Percentiles rank a stretch among this genome's conserved stretches.
Conservation (phyloP, 2,113 vertebrate species). For the Mungos mungo region DNA sequence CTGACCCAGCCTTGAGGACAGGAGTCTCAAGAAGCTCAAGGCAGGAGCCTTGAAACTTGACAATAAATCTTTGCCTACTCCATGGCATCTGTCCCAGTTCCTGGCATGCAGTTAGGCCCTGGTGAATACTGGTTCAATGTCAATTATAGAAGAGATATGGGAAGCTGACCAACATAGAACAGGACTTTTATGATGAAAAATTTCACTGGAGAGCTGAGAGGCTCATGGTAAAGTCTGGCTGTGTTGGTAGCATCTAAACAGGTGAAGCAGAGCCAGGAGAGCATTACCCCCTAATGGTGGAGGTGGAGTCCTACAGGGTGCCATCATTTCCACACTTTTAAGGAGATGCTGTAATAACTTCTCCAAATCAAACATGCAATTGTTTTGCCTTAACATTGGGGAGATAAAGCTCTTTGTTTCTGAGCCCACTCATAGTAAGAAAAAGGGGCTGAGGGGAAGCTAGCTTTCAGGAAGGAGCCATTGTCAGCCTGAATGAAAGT, state of each 20-base stretch:
- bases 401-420: not conserved
- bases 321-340: not conserved
- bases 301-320: not conserved
- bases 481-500: not conserved
- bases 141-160: not conserved
- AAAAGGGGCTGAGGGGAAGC: not conserved
- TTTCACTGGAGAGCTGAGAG: not conserved
- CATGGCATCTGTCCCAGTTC: not conserved
- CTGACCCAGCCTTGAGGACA: not conserved
- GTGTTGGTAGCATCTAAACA: not conserved
- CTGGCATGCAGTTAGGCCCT: not conserved
- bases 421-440: not conserved
- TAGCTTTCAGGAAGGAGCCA: not conserved
- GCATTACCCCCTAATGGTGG: no score
- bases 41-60: not conserved
- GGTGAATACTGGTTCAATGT: not conserved
- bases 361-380: not conserved
- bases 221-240: not conserved
- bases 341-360: not conserved
- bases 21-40: not conserved
- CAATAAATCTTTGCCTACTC: not conserved
- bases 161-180: no score
- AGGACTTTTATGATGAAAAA: not conserved
- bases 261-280: not conserved
- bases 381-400: not conserved